phyloP scores from a whole-genome alignment of 2,888 invertebrate genomes.

The Ecliptopera silaceata region DNA sequence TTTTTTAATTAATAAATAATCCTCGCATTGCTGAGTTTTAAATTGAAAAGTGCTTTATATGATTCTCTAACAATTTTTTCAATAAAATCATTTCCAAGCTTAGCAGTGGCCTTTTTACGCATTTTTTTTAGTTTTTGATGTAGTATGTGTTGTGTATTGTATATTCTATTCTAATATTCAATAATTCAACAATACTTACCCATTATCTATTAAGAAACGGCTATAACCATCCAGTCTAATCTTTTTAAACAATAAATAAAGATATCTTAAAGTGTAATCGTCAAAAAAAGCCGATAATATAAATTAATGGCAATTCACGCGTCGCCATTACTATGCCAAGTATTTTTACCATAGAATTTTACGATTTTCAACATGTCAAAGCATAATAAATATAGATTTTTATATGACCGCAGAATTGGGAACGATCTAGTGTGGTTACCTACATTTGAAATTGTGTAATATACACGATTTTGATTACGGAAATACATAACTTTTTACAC shows the following conservation, averaged over 20 bases:
- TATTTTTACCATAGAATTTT: constrained; percentile 53
- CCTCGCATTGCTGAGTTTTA: too few species aligned
- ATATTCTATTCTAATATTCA: background rate
- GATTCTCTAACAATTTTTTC: too few species aligned
- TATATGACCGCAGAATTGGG: constrained; percentile 16
- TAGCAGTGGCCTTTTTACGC: too few species aligned
- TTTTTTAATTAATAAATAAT: too few species aligned
- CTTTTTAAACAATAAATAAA: background rate
- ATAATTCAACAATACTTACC: background rate
- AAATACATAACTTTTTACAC: background rate
- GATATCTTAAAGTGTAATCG: background rate
- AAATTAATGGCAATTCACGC: constrained; percentile 1
- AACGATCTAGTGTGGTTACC: background rate
- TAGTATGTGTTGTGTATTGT: too few species aligned
- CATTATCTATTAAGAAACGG: background rate
- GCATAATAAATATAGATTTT: constrained; percentile 23
- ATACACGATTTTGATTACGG: constrained; percentile 14
- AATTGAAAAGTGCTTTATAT: too few species aligned
- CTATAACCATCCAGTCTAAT: background rate
- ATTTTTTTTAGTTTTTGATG: too few species aligned
- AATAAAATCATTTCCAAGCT: too few species aligned
- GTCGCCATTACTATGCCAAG: constrained; percentile 53
- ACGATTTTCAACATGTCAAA: constrained; percentile 22
- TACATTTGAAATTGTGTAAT: constrained; percentile 10
- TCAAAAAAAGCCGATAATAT: constrained; percentile 10